phyloP scores from a whole-genome alignment of 2,797 vertebrate genomes.

The Melopsittacus undulatus region DNA sequence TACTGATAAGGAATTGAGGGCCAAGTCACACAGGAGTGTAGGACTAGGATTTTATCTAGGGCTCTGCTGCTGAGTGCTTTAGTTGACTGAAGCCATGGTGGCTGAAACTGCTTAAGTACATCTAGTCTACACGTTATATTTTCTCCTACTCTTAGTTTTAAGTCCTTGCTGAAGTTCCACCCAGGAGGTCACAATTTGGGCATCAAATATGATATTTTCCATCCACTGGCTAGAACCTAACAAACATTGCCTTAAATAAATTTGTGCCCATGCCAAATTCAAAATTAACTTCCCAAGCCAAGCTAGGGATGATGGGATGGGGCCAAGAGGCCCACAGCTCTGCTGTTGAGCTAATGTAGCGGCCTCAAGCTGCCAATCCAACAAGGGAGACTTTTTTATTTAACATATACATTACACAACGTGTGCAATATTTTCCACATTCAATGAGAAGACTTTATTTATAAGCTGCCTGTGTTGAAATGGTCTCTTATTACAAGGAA shows the following conservation, averaged over 20 bases:
- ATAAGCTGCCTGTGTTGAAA: conserved; percentile 69
- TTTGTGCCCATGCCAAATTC: conserved; percentile 57
- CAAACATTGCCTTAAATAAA: conserved; percentile 66
- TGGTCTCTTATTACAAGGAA: conserved; percentile 65
- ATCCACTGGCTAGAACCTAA: conserved; percentile 40
- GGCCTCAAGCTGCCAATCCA: conserved; percentile 58
- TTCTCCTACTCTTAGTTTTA: background rate
- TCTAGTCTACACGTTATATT: background rate
- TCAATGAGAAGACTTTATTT: conserved; percentile 68
- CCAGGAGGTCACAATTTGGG: conserved; percentile 53
- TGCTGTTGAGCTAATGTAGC: conserved; percentile 63
- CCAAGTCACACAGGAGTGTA: background rate
- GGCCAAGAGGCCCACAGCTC: conserved; percentile 58
- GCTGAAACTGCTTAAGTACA: background rate
- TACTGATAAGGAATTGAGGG: background rate
- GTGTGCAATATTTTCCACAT: conserved; percentile 71
- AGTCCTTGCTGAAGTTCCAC: conserved; percentile 8
- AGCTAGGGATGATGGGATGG: conserved; percentile 32
- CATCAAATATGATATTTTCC: conserved; percentile 55
- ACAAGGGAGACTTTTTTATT: conserved; percentile 61
- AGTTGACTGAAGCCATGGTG: background rate
- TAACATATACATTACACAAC: conserved; percentile 65
- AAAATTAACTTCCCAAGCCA: conserved; percentile 67
- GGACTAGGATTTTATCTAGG: background rate
- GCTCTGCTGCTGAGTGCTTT: background rate